Evolutionary conservation across 2,797 vertebrate genomes (phyloP).

Genomic region (Pseudocheirus occidentalis): DNA sequence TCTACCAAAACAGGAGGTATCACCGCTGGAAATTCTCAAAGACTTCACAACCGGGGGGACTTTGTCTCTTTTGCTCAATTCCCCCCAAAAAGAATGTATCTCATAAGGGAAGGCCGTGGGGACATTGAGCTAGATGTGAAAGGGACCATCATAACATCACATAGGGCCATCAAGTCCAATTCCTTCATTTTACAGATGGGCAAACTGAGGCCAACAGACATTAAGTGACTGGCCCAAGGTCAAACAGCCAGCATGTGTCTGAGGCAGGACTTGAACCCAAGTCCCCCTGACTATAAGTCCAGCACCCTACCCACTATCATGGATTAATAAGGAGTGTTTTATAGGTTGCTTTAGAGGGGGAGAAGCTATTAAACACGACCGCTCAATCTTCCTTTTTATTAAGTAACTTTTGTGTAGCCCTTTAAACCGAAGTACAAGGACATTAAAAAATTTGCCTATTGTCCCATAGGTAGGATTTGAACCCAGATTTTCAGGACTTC

Average conservation of each 20-base stretch:
- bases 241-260: not conserved
- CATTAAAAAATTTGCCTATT: not conserved
- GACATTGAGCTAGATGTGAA: not conserved
- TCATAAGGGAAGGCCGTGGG: not conserved
- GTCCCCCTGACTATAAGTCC: not conserved
- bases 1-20: not conserved
- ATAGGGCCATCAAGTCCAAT: not conserved
- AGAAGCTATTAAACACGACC: not conserved
- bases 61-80: not conserved
- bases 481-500: no score
- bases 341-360: not conserved
- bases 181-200: not conserved
- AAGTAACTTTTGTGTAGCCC: not conserved
- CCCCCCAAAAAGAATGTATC: not conserved
- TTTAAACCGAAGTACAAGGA: not conserved
- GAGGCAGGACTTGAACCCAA: not conserved
- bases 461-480: no score
- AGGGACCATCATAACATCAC: not conserved
- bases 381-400: not conserved
- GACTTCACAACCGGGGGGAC: not conserved
- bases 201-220: not conserved
- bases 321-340: not conserved
- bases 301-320: not conserved
- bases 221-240: not conserved
- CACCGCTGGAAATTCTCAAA: not conserved